Percentiles rank a stretch among this genome's conserved stretches.
Conservation (phyloP, 1,140 invertebrate species). For the Pseudobourletiella spinata region DNA sequence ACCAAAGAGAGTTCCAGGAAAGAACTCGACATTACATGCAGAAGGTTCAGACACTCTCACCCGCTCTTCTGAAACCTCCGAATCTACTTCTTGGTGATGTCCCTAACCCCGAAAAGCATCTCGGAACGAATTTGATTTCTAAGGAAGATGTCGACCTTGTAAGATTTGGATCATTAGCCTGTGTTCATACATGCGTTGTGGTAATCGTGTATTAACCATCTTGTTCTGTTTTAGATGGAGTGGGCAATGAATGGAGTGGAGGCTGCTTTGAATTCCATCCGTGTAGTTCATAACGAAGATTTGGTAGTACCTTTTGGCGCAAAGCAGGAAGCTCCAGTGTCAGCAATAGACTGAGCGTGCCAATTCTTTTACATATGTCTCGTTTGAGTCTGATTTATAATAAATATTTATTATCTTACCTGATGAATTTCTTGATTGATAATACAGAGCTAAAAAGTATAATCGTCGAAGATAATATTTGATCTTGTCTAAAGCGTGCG, state of each 20-base stretch:
- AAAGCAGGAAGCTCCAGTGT: constrained; percentile 4
- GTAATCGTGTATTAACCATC: too few species aligned
- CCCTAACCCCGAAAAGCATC: constrained; percentile 33
- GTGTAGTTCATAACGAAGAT: constrained; percentile 31
- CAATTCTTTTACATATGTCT: not conserved
- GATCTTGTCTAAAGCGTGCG: too few species aligned
- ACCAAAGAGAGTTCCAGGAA: constrained; percentile 34
- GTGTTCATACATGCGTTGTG: too few species aligned
- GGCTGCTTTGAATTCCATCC: constrained; percentile 30
- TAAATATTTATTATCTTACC: too few species aligned
- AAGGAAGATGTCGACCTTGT: constrained; percentile 33
- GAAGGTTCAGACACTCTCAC: constrained; percentile 28
- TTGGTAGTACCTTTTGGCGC: constrained; percentile 32
- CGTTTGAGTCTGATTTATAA: not conserved
- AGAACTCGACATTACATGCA: constrained; percentile 29
- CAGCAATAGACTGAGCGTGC: constrained; percentile 19
- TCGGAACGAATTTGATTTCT: constrained; percentile 21
- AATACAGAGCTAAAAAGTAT: too few species aligned
- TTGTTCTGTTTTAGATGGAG: constrained; percentile 25
- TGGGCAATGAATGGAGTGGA: constrained; percentile 32
- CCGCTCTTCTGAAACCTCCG: constrained; percentile 15
- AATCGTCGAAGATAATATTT: too few species aligned
- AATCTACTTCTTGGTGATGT: constrained; percentile 26
- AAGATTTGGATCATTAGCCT: too few species aligned
- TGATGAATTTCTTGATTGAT: too few species aligned